Percentiles rank a stretch among this genome's conserved stretches.
phyloP scores from a whole-genome alignment of 2,113 vertebrate genomes.

The Heptranchias perlo region DNA sequence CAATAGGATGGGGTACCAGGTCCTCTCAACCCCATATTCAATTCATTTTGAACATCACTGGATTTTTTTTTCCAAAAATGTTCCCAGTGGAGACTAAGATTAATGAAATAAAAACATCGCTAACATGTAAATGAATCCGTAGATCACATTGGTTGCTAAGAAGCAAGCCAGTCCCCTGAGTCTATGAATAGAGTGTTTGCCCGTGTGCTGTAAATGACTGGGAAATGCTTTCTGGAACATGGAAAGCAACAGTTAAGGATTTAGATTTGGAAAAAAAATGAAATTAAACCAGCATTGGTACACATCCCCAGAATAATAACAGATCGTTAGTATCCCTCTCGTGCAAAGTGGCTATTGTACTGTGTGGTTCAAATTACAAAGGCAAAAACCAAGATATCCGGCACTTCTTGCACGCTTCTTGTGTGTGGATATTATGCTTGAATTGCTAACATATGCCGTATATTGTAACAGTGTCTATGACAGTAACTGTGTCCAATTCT shows the following conservation, averaged over 20 bases:
- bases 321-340: not conserved
- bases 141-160: slow-evolving; percentile 43
- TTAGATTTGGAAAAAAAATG: not conserved
- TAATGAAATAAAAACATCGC: slow-evolving; percentile 40
- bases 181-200: slow-evolving; percentile 39
- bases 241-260: not conserved
- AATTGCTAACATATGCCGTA: not conserved
- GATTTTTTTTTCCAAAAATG: not conserved
- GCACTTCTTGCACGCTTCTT: not conserved
- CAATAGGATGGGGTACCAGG: not conserved
- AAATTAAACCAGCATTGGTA: not conserved
- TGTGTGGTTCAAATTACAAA: not conserved
- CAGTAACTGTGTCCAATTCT: too few species aligned
- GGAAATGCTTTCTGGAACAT: slow-evolving; percentile 36
- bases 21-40: not conserved
- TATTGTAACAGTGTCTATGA: not conserved
- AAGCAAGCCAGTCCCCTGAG: slow-evolving; percentile 38
- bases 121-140: slow-evolving; percentile 44
- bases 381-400: not conserved
- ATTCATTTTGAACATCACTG: not conserved
- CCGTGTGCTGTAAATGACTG: slow-evolving; percentile 38
- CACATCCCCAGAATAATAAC: not conserved
- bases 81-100: slow-evolving; percentile 41
- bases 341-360: not conserved
- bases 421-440: not conserved